Conservation (phyloP, 2,113 vertebrate species). For the Chloropsis cyanopogon region DNA sequence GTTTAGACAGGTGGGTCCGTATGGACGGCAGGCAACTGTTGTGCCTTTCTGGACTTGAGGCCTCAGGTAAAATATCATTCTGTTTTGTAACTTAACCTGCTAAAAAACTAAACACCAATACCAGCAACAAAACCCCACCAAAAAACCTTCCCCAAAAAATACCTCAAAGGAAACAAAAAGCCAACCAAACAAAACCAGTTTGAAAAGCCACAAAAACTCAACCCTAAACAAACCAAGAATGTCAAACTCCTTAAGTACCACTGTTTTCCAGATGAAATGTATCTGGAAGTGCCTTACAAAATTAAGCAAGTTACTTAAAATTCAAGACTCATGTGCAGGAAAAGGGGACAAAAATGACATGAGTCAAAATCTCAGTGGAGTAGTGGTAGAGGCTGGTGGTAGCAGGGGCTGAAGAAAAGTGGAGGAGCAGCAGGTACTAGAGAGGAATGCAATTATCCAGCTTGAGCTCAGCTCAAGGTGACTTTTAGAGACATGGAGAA, state of each 20-base stretch:
- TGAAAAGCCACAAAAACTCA: background rate
- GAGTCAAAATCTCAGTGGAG: background rate
- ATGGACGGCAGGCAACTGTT: background rate
- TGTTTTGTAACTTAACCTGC: background rate
- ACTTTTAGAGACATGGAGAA: background rate
- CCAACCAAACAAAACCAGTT: background rate
- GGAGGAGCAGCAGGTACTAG: background rate
- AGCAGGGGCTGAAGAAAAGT: background rate
- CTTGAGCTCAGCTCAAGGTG: background rate
- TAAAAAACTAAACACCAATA: background rate
- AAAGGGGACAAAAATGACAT: background rate
- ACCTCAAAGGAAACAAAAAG: background rate
- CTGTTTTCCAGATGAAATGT: background rate
- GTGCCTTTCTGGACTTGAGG: background rate
- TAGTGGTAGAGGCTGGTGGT: background rate
- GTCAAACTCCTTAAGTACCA: fast-evolving
- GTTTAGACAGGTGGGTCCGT: background rate
- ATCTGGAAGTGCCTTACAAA: background rate
- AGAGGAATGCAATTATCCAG: background rate
- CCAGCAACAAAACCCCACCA: background rate
- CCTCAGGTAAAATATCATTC: background rate
- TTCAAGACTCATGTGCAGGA: background rate
- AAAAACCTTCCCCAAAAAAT: background rate
- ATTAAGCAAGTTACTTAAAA: background rate
- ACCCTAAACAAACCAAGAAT: background rate